Percentiles rank a stretch among this genome's conserved stretches.
These are phyloP conservation scores for Brachystomella parvula DNA, from an alignment of 1,140 invertebrate species.

Conservation along the genomic window DNA sequence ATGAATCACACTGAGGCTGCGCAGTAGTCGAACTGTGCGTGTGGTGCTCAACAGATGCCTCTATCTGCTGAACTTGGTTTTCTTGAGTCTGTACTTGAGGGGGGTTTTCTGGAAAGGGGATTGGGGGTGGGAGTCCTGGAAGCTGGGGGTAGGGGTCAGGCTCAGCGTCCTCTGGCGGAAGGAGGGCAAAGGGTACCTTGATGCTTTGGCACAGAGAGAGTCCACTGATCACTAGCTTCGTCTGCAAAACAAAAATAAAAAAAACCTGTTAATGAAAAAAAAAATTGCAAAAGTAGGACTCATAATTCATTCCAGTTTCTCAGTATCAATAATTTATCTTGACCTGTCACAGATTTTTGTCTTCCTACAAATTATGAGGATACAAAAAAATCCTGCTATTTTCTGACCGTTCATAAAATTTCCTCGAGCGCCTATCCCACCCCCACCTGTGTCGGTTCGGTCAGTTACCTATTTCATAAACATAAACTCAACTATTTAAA, in stretches of 20 bases:
- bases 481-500: too few species aligned
- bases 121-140: not conserved
- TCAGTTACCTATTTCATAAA: too few species aligned
- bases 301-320: not conserved
- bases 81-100: not conserved
- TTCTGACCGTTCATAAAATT: too few species aligned
- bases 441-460: too few species aligned
- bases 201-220: conserved; percentile 35
- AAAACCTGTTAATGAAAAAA: not conserved
- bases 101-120: not conserved
- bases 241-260: conserved; percentile 18
- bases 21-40: not conserved
- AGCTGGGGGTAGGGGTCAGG: conserved; percentile 33
- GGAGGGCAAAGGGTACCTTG: conserved; percentile 38
- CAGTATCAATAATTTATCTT: too few species aligned
- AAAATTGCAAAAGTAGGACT: not conserved
- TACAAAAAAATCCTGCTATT: too few species aligned
- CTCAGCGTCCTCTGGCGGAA: conserved; percentile 35
- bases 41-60: not conserved
- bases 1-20: not conserved
- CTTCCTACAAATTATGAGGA: too few species aligned
- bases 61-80: not conserved
- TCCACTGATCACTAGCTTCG: conserved; percentile 33
- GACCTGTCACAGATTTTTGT: too few species aligned
- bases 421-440: too few species aligned